Evolutionary conservation across 2,888 invertebrate species (phyloP).

Genomic region (Chaetogeoica ovagalla): DNA sequence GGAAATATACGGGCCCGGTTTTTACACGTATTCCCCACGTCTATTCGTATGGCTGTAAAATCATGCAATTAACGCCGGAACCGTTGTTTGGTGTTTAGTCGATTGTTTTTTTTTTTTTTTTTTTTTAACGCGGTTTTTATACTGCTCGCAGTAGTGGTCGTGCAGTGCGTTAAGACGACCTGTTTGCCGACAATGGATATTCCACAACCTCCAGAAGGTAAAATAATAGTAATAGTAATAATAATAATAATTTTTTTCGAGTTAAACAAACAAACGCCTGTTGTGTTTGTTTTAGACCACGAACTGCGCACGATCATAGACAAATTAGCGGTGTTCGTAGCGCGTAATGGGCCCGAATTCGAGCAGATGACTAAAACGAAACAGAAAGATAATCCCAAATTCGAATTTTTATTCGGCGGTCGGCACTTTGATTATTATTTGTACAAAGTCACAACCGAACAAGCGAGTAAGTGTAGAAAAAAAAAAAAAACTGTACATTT

Average conservation of each 20-base stretch:
- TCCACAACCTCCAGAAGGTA: constrained; percentile 46
- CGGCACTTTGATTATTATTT: constrained; percentile 96
- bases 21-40: neutral
- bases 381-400: constrained; percentile 96
- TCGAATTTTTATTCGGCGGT: constrained; percentile 95
- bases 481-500: neutral
- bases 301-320: constrained; percentile 97
- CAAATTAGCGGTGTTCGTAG: constrained; percentile 97
- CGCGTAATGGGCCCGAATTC: constrained; percentile 98
- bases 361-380: constrained; percentile 98
- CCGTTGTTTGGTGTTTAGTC: neutral
- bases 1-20: neutral
- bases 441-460: constrained; percentile 92
- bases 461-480: constrained; percentile 74
- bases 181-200: constrained; percentile 28
- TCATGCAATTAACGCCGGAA: neutral
- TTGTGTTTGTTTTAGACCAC: constrained; percentile 67
- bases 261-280: neutral
- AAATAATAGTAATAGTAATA: neutral
- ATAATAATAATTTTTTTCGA: neutral
- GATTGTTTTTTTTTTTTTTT: too few relatives aligned
- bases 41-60: neutral
- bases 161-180: neutral
- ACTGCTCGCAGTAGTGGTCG: neutral
- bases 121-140: neutral